Base-by-base conservation (phyloP, 2,797 vertebrate genomes). In the Coregonus sp. region DNA sequence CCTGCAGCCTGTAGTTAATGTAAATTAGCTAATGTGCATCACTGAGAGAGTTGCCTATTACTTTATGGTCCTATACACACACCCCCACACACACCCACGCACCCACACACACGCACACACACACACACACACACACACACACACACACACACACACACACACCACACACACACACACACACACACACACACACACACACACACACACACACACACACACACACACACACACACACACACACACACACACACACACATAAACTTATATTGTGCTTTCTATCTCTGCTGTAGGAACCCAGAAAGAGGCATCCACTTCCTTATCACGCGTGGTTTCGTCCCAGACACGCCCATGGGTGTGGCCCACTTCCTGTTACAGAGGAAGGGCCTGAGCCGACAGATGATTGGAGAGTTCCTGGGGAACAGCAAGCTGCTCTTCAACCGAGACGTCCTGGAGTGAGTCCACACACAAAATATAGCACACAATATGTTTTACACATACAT, bases 361-460 rank as follows among this genome's bases (percentile, higher is more conserved):
- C 98, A 99, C 79, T 99, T 99, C 82, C 92, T 99, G 84, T 93
- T 99, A 71, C 98, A 99, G 93, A 93, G 98, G 78, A 99, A 99
- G 61, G 98, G 98, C 67, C 95, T 99, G 84, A 99, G 98, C 90
- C 95, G 98, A 5, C 98, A 99, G 93, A 99, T 99, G 98, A 99
- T 99, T 0, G 98, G 98, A 78, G 98, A 99, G 76, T 99, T 99
- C 84, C 94, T 99, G 86, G 98, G 98, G 7, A 99, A 98, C 93
- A 98, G 96, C 95, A 99, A 99, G 93, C 96, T 98, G 86, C 98
- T 97, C 77, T 99, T 99, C 93, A 99, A 99, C 94, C 94, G 97
- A 35, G 97, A 99, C 0, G 97, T 99, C 40, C 89, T 95, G 4
- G 95, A 95, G 95, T 95, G 76, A 94, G 95, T 93, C 4, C 40